A percentile compares a stretch with the other conserved stretches of the same genome.
Evolutionary conservation across 2,797 vertebrate genomes (phyloP).

Genomic region (Knipowitschia caucasica): DNA sequence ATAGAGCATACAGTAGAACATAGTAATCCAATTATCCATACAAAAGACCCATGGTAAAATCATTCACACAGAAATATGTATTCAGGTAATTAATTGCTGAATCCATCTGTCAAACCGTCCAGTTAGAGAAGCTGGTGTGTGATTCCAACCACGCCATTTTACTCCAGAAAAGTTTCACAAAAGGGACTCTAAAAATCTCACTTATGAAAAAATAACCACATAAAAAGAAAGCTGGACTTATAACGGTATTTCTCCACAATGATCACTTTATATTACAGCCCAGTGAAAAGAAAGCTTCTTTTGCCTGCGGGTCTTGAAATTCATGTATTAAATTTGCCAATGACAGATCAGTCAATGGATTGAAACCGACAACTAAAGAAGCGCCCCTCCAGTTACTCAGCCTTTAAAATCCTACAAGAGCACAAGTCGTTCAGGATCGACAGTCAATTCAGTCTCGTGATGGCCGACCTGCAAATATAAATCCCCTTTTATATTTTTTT

Average conservation of each 20-base stretch:
- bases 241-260: conserved; percentile 20
- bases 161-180: neutral
- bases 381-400: conserved; percentile 59
- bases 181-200: neutral
- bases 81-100: too few species aligned
- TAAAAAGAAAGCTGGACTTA: conserved; percentile 22
- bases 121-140: conserved; percentile 6
- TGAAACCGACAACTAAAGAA: conserved; percentile 57
- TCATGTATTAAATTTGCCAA: conserved; percentile 61
- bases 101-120: neutral
- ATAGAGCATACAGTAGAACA: too few species aligned
- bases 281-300: conserved; percentile 35
- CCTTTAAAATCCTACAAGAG: conserved; percentile 68
- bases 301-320: conserved; percentile 47
- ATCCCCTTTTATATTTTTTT: conserved; percentile 50
- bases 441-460: conserved; percentile 50
- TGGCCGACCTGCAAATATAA: conserved; percentile 59
- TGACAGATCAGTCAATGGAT: conserved; percentile 65
- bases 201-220: conserved; percentile 14
- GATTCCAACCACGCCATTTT: neutral
- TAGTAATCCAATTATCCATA: too few species aligned
- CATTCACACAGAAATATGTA: too few species aligned
- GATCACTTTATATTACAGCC: conserved; percentile 48
- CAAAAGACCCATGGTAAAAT: too few species aligned
- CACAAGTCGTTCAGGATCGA: conserved; percentile 54